phyloP scores from a whole-genome alignment of 2,113 vertebrate species.

The Egretta garzetta region DNA sequence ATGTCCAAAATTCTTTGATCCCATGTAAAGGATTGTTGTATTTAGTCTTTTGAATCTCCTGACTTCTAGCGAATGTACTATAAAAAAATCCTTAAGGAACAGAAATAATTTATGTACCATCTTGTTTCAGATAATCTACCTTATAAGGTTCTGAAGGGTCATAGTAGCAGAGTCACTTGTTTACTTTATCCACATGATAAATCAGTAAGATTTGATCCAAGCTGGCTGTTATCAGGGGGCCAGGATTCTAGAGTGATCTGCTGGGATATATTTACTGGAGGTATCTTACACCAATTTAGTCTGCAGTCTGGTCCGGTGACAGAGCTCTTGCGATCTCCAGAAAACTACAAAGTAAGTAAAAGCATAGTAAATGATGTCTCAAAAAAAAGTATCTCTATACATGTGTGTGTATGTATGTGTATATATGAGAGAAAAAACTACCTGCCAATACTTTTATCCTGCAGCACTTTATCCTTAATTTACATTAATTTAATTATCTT shows the following conservation, averaged over 20 bases:
- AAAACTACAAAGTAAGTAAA: conserved; percentile 75
- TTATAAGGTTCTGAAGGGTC: conserved; percentile 71
- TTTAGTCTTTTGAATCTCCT: background rate
- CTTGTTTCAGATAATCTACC: conserved; percentile 63
- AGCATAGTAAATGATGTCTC: background rate
- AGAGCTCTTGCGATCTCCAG: conserved; percentile 69
- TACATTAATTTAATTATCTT: background rate
- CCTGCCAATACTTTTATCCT: background rate
- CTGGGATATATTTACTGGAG: conserved; percentile 79
- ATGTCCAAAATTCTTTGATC: background rate
- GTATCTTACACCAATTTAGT: conserved; percentile 71
- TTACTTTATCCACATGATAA: conserved; percentile 76
- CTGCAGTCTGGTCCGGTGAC: conserved; percentile 76
- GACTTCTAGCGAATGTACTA: background rate
- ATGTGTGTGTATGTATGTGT: background rate
- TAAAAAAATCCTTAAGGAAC: background rate
- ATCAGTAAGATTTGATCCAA: conserved; percentile 75
- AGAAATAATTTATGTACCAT: background rate
- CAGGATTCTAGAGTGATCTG: conserved; percentile 75
- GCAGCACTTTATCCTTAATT: background rate
- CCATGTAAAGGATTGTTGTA: background rate
- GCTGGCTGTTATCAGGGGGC: conserved; percentile 81
- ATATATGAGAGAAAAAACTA: background rate
- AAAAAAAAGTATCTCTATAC: background rate
- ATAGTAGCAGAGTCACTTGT: conserved; percentile 72